phyloP scores from a whole-genome alignment of 2,888 invertebrate species.

The Anorthoa munda region DNA sequence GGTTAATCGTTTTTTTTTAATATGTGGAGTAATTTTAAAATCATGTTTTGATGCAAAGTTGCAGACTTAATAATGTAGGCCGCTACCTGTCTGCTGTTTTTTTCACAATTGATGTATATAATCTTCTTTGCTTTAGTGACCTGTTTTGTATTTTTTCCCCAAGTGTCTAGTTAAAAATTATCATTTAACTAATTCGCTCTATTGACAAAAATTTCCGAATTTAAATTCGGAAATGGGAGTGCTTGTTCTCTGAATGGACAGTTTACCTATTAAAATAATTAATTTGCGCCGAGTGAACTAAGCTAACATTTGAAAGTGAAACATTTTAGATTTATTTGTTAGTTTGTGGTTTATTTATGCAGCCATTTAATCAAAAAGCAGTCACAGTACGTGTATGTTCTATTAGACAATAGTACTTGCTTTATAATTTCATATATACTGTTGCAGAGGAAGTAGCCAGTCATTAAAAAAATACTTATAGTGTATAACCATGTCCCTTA shows the following conservation, averaged over 20 bases:
- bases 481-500: not conserved
- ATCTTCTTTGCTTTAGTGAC: too few species aligned
- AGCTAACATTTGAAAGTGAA: not conserved
- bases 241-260: not conserved
- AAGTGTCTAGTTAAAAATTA: not conserved
- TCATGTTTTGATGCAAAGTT: not conserved
- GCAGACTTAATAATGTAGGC: not conserved
- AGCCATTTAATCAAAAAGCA: not conserved
- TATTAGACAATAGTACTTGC: not conserved
- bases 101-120: not conserved
- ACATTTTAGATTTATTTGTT: not conserved
- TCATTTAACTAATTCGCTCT: not conserved
- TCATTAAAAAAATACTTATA: constrained; percentile 35
- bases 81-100: not conserved
- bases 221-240: not conserved
- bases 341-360: not conserved
- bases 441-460: not conserved
- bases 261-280: constrained; percentile 4
- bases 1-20: too few species aligned
- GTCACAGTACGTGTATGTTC: not conserved
- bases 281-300: not conserved
- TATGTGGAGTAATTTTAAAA: not conserved
- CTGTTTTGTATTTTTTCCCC: not conserved
- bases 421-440: not conserved
- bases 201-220: not conserved